phyloP scores from a whole-genome alignment of 2,113 vertebrate species.

The Motacilla alba region DNA sequence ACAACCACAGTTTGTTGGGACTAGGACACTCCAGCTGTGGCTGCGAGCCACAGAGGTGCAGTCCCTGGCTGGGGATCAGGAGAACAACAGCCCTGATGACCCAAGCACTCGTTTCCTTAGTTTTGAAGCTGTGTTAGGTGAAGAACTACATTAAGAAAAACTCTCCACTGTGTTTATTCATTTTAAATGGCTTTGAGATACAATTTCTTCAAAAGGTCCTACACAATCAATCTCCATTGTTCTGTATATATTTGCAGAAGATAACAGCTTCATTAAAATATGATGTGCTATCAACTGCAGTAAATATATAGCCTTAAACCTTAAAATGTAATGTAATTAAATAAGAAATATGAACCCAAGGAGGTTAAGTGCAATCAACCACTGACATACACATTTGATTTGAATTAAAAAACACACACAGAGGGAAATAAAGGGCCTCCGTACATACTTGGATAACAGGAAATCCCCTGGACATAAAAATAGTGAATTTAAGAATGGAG shows the following conservation, averaged over 20 bases:
- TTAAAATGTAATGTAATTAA: constrained; percentile 56
- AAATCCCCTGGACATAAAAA: constrained; percentile 68
- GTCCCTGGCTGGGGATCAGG: not conserved
- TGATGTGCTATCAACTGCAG: constrained; percentile 3
- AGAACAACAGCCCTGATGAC: not conserved
- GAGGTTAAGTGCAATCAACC: constrained; percentile 41
- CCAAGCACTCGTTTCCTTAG: not conserved
- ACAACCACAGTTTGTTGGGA: not conserved
- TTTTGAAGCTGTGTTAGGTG: not conserved
- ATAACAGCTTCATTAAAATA: constrained; percentile 47
- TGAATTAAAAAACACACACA: constrained; percentile 47
- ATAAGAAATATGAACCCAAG: constrained; percentile 53
- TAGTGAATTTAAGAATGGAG: constrained; percentile 53
- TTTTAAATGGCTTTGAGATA: constrained; percentile 7
- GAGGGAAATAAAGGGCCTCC: constrained; percentile 53
- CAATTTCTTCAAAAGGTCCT: not conserved
- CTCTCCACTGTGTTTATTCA: not conserved
- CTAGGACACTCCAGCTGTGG: too few relatives aligned
- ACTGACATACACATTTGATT: constrained; percentile 43
- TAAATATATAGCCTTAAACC: constrained; percentile 13
- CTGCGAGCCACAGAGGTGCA: not conserved
- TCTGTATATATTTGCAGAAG: constrained; percentile 30
- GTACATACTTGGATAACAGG: constrained; percentile 55
- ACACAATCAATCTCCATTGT: constrained; percentile 19
- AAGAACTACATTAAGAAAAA: not conserved